These are phyloP conservation scores for Melanostigma gelatinosum DNA, from an alignment of 2,113 vertebrate species.

Conservation along the genomic window DNA sequence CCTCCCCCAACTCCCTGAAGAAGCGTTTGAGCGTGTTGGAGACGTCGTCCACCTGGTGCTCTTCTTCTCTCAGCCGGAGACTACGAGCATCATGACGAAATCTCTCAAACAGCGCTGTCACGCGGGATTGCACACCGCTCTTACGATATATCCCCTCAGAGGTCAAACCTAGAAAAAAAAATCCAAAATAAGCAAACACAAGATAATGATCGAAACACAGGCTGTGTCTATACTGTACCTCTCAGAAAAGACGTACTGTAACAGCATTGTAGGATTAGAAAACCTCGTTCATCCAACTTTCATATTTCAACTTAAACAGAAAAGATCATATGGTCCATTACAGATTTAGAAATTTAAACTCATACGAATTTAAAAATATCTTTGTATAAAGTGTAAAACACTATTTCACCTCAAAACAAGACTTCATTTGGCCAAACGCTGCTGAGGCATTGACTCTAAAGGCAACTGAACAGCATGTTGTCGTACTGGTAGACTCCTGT, in stretches of 20 bases:
- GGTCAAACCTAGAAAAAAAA: constrained; percentile 82
- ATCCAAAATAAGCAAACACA: neutral
- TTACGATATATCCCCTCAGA: constrained; percentile 98
- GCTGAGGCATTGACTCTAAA: neutral
- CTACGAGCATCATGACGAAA: constrained; percentile 89
- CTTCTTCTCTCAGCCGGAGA: constrained; percentile 88
- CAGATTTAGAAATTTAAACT: neutral
- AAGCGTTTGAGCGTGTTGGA: constrained; percentile 94
- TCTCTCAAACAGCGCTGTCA: constrained; percentile 85
- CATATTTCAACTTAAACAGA: neutral
- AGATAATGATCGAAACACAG: neutral
- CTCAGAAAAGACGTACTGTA: neutral
- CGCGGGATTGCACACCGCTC: constrained; percentile 93
- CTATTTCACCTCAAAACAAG: neutral
- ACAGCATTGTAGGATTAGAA: neutral
- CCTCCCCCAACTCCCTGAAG: constrained; percentile 90
- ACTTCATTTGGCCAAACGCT: neutral
- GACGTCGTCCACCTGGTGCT: constrained; percentile 94
- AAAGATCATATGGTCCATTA: neutral
- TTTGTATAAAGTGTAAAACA: neutral
- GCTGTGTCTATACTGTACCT: neutral
- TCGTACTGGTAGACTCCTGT: neutral
- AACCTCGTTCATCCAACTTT: neutral
- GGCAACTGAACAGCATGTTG: neutral
- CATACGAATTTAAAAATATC: neutral